These are phyloP conservation scores for Camponotus vicinus DNA, from an alignment of 1,140 invertebrate species.

Conservation along the genomic window DNA sequence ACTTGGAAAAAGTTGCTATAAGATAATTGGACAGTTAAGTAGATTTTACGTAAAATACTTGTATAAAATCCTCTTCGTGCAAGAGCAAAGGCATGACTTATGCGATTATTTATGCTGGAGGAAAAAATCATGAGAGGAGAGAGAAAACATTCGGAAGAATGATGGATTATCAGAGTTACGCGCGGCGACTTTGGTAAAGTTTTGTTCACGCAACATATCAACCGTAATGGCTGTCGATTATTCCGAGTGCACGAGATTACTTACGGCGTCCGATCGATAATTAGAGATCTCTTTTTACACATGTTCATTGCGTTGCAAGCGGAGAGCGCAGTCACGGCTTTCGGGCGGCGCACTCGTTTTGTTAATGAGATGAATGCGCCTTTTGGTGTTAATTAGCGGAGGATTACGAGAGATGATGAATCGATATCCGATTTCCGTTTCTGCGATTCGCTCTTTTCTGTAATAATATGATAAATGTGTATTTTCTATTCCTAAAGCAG, in stretches of 20 bases:
- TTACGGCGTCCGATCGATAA: conserved; percentile 59
- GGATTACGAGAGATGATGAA: conserved; percentile 57
- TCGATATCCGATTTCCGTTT: conserved; percentile 61
- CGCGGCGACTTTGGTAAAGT: not conserved
- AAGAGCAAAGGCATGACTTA: conserved; percentile 16
- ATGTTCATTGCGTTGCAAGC: conserved; percentile 50
- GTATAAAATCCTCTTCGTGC: not conserved
- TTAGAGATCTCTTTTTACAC: conserved; percentile 61
- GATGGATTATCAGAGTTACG: conserved; percentile 31
- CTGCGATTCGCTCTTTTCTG: conserved; percentile 60
- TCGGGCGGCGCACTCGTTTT: conserved; percentile 50
- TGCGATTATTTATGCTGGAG: not conserved
- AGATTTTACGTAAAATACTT: conserved; percentile 20
- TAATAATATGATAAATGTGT: conserved; percentile 60
- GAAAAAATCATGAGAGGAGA: not conserved
- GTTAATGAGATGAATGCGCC: conserved; percentile 57
- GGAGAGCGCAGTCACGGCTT: conserved; percentile 51
- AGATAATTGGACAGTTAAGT: not conserved
- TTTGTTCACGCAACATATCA: conserved; percentile 23
- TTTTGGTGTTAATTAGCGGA: conserved; percentile 59
- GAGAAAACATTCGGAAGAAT: conserved; percentile 25
- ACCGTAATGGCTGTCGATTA: conserved; percentile 45
- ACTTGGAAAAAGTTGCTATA: not conserved
- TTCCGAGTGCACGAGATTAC: conserved; percentile 56
- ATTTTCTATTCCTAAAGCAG: conserved; percentile 56